Percentiles rank a stretch among this genome's conserved stretches.
phyloP scores from a whole-genome alignment of 1,140 invertebrate species.

The Caenorhabditis inopinata region DNA sequence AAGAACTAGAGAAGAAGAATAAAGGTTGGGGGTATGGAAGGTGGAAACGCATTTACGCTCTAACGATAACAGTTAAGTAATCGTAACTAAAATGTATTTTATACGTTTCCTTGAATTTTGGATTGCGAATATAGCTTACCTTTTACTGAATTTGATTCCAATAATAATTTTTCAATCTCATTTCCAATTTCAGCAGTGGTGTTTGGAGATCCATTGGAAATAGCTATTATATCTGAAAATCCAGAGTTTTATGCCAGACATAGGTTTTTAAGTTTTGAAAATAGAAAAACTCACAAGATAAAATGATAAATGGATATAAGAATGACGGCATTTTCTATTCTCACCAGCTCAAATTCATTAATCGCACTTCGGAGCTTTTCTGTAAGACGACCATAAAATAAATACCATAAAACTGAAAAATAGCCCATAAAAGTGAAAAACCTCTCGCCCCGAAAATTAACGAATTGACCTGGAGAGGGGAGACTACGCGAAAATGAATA shows the following conservation, averaged over 20 bases:
- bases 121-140: background rate
- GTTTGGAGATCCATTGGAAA: background rate
- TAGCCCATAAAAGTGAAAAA: background rate
- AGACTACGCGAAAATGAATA: background rate
- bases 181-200: background rate
- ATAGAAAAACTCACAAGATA: background rate
- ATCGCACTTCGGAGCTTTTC: background rate
- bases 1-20: too few relatives aligned
- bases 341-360: background rate
- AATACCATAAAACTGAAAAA: background rate
- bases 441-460: background rate
- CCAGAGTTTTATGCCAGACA: background rate
- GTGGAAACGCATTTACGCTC: too few relatives aligned
- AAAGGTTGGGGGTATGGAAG: too few relatives aligned
- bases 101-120: too few relatives aligned
- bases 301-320: background rate
- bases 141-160: background rate
- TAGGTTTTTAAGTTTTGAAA: too few relatives aligned
- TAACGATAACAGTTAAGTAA: too few relatives aligned
- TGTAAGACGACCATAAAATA: too few relatives aligned
- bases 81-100: too few relatives aligned
- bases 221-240: background rate
- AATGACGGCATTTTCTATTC: background rate
- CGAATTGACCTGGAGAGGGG: slow-evolving; percentile 3
- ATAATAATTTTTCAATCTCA: background rate